These are phyloP conservation scores for Cynopterus sphinx DNA, from an alignment of 2,797 vertebrate genomes.

Conservation along the genomic window DNA sequence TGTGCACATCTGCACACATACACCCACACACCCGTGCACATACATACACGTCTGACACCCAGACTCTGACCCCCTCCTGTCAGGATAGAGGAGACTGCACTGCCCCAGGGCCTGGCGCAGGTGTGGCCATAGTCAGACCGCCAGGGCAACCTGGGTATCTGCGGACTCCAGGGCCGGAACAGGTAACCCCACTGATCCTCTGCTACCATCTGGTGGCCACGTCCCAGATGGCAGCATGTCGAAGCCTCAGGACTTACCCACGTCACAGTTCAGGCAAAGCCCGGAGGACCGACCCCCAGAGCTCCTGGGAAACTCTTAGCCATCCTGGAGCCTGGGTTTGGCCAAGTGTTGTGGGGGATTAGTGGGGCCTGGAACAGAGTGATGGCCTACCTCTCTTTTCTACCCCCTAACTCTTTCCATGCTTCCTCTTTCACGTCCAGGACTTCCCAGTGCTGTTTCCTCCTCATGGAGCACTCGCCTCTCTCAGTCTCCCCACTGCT, in stretches of 20 bases:
- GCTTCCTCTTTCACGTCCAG: neutral
- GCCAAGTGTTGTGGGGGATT: neutral
- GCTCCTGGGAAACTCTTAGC: neutral
- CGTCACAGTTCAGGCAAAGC: neutral
- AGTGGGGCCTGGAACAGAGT: neutral
- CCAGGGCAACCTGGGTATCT: too few relatives aligned
- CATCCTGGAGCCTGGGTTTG: neutral
- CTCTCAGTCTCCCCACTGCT: too few relatives aligned
- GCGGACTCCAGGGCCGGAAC: accelerated
- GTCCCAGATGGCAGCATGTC: neutral
- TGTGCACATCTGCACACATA: too few relatives aligned
- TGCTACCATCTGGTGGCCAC: constrained; percentile 69
- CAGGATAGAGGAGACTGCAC: neutral
- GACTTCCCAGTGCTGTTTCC: neutral
- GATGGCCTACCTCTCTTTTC: too few relatives aligned
- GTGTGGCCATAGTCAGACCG: accelerated
- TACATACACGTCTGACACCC: neutral
- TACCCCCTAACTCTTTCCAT: too few relatives aligned
- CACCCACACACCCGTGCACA: accelerated
- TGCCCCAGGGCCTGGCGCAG: neutral
- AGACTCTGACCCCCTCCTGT: neutral
- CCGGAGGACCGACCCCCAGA: neutral
- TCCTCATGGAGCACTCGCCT: neutral
- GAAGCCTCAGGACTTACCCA: neutral
- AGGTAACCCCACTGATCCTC: neutral